phyloP scores from a whole-genome alignment of 2,888 invertebrate species.

The Hipparchia sbordonii region DNA sequence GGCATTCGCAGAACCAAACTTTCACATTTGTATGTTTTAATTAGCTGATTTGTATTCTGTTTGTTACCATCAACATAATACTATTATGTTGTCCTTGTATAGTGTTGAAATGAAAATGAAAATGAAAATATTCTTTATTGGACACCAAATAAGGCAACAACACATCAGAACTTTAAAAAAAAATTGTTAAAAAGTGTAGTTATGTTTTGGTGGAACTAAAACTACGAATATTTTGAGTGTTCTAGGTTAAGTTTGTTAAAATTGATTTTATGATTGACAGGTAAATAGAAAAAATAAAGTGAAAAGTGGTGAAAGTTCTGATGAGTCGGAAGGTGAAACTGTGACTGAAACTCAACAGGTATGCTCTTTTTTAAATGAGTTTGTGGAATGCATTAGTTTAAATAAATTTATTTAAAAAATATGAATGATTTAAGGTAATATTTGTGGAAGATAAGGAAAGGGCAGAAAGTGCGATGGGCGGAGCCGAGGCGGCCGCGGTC shows the following conservation, averaged over 20 bases:
- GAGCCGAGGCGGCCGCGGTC: slow-evolving; percentile 50
- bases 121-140: too few species aligned
- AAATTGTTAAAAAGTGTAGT: not conserved
- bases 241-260: not conserved
- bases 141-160: too few species aligned
- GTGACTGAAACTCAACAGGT: slow-evolving; percentile 80
- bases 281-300: slow-evolving; percentile 77
- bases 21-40: not conserved
- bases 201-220: not conserved
- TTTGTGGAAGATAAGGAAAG: slow-evolving; percentile 79
- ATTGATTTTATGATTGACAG: slow-evolving; percentile 51
- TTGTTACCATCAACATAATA: not conserved
- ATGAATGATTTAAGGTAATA: slow-evolving; percentile 61
- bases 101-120: too few species aligned
- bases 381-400: too few species aligned
- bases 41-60: slow-evolving; percentile 2
- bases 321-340: slow-evolving; percentile 77
- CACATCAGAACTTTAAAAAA: too few species aligned
- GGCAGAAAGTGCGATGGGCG: slow-evolving; percentile 66
- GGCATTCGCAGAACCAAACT: not conserved
- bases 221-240: not conserved
- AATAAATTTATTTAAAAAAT: not conserved
- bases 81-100: not conserved
- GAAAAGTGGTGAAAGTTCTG: slow-evolving; percentile 76
- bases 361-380: slow-evolving; percentile 40